Evolutionary conservation across 2,113 vertebrate genomes (phyloP).

Genomic region (Jacana jacana): DNA sequence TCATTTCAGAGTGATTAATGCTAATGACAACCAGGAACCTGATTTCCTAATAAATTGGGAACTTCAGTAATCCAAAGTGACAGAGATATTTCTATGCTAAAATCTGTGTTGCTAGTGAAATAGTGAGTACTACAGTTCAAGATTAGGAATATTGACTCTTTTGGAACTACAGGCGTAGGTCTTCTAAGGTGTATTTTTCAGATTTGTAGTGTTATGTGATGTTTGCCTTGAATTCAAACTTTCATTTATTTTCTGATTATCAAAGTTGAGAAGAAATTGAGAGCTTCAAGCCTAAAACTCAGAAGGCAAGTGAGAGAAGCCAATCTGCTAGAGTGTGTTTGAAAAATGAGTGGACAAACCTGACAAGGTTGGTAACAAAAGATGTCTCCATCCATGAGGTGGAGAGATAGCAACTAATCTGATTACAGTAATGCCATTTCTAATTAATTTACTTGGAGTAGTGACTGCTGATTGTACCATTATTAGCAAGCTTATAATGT

Average conservation of each 20-base stretch:
- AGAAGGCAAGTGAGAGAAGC: background rate
- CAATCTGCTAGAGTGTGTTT: background rate
- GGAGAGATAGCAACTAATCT: conserved; percentile 3
- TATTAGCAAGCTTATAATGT: background rate
- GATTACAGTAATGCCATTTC: conserved; percentile 8
- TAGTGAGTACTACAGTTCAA: background rate
- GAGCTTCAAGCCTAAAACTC: background rate
- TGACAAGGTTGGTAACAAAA: background rate
- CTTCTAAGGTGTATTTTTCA: background rate
- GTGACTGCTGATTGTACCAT: background rate
- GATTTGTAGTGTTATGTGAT: background rate
- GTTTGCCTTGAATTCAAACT: background rate
- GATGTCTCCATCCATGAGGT: background rate
- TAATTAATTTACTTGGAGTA: conserved; percentile 32
- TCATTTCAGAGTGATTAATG: background rate
- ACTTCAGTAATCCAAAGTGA: background rate
- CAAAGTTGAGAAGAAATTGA: background rate
- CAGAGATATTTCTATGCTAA: background rate
- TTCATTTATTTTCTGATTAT: background rate
- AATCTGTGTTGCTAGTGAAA: background rate
- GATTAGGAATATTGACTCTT: background rate
- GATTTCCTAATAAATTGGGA: background rate
- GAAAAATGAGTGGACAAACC: background rate
- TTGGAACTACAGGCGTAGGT: background rate
- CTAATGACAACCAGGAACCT: background rate